Percentiles rank a stretch among this genome's conserved stretches.
These are phyloP conservation scores for Petrophora chlorosata DNA, from an alignment of 2,888 invertebrate species.

Conservation along the genomic window DNA sequence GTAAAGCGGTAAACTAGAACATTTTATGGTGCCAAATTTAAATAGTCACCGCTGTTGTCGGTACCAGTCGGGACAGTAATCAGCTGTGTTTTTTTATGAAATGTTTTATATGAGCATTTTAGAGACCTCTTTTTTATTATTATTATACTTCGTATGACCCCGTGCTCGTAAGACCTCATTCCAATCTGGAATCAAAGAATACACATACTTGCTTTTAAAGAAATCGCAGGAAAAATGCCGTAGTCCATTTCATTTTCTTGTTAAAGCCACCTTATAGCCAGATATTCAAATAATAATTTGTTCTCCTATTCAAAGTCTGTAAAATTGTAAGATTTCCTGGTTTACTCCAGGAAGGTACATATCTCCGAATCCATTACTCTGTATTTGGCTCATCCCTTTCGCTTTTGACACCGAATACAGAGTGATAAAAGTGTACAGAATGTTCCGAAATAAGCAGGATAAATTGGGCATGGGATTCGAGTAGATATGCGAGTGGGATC, in stretches of 20 bases:
- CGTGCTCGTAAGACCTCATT: no score
- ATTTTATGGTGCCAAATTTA: not conserved
- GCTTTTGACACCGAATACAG: constrained; percentile 47
- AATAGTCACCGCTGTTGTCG: not conserved
- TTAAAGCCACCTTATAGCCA: not conserved
- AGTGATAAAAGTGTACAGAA: constrained; percentile 54
- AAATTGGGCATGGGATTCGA: constrained; percentile 64
- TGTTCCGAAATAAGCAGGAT: constrained; percentile 61
- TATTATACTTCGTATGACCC: no score
- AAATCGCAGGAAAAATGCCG: no score
- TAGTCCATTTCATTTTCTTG: not conserved
- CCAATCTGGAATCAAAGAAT: no score
- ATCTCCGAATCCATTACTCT: constrained; percentile 37
- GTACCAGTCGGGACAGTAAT: not conserved
- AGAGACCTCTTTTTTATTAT: no score
- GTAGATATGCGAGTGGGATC: constrained; percentile 54
- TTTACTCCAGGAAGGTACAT: constrained; percentile 26
- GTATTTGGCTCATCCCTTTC: constrained; percentile 43
- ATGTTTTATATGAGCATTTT: no score
- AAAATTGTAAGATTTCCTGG: constrained; percentile 12
- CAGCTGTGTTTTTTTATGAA: no score
- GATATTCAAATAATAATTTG: not conserved
- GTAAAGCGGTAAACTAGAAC: constrained; percentile 4
- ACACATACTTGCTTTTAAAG: no score
- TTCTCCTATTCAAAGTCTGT: constrained; percentile 2